Conservation (phyloP, 2,797 vertebrate species). For the Miichthys miiuy region DNA sequence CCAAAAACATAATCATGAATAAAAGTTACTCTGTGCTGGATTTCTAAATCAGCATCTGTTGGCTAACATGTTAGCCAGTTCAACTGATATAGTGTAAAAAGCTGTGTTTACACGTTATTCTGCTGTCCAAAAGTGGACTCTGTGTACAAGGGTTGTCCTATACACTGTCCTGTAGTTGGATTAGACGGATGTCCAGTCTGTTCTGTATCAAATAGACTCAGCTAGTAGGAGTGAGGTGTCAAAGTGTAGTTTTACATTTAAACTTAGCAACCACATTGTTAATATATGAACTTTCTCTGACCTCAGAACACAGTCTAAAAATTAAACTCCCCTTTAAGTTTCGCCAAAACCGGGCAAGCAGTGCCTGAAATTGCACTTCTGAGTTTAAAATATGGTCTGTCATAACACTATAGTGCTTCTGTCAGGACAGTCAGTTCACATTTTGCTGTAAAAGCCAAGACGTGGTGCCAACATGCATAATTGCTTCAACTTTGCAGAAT, state of each 20-base stretch:
- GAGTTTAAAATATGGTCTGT: conserved; percentile 21
- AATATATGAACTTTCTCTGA: not conserved
- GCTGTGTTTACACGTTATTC: no score
- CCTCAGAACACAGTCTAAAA: not conserved
- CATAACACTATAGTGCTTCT: not conserved
- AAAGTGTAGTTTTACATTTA: not conserved
- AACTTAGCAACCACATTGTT: not conserved
- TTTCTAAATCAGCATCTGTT: no score
- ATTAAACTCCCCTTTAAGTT: not conserved
- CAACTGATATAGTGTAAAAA: no score
- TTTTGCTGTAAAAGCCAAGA: conserved; percentile 13
- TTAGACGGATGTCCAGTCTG: not conserved
- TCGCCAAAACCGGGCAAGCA: not conserved
- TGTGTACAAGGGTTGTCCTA: not conserved
- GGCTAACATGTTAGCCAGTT: no score
- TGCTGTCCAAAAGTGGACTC: not conserved
- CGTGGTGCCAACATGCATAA: not conserved
- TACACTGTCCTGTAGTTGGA: not conserved
- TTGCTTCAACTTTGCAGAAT: conserved; percentile 16
- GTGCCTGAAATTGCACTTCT: not conserved
- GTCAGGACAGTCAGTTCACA: not conserved
- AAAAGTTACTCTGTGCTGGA: no score
- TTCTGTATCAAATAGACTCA: conserved; percentile 4
- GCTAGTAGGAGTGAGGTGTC: not conserved
- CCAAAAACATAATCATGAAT: no score